A percentile compares a stretch with the other conserved stretches of the same genome.
These are phyloP conservation scores for Trematomus bernacchii DNA, from an alignment of 2,797 vertebrate genomes.

Conservation along the genomic window DNA sequence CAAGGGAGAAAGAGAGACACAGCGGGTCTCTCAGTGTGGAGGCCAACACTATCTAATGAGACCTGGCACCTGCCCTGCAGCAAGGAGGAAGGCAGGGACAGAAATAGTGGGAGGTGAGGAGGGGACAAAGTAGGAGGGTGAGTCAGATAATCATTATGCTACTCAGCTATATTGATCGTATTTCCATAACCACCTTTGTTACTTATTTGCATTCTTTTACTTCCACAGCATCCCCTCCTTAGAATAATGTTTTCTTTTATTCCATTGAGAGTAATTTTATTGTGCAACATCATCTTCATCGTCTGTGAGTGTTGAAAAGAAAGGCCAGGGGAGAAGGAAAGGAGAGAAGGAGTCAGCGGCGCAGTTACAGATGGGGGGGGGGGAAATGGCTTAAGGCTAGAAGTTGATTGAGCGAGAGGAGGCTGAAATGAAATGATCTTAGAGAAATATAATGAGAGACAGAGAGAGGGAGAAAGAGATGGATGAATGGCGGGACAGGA, in stretches of 20 bases:
- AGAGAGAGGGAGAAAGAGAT: conserved; percentile 33
- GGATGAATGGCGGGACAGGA: conserved; percentile 51
- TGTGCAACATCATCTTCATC: conserved; percentile 10
- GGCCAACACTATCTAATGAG: conserved; percentile 62
- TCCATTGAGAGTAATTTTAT: background rate
- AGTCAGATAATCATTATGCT: background rate
- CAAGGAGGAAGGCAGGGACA: background rate
- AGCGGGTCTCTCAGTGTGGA: conserved; percentile 36
- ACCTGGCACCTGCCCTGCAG: conserved; percentile 65
- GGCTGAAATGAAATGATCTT: conserved; percentile 58
- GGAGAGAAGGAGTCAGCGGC: conserved; percentile 16
- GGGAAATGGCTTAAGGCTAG: conserved; percentile 44
- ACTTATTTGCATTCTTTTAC: background rate
- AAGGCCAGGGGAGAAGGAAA: conserved; percentile 1
- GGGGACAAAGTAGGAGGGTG: background rate
- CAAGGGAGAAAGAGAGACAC: conserved; percentile 32
- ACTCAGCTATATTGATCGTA: background rate
- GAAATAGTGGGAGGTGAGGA: background rate
- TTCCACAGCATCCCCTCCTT: background rate
- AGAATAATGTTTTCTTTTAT: conserved; percentile 9
- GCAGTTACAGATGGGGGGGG: conserved; percentile 28
- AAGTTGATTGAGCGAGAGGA: conserved; percentile 65
- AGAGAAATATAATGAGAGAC: conserved; percentile 33
- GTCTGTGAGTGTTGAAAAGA: conserved; percentile 14
- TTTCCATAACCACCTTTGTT: conserved; percentile 14